Evolutionary conservation across 1,140 invertebrate species (phyloP).

Genomic region (Lasioglossum baleicum): DNA sequence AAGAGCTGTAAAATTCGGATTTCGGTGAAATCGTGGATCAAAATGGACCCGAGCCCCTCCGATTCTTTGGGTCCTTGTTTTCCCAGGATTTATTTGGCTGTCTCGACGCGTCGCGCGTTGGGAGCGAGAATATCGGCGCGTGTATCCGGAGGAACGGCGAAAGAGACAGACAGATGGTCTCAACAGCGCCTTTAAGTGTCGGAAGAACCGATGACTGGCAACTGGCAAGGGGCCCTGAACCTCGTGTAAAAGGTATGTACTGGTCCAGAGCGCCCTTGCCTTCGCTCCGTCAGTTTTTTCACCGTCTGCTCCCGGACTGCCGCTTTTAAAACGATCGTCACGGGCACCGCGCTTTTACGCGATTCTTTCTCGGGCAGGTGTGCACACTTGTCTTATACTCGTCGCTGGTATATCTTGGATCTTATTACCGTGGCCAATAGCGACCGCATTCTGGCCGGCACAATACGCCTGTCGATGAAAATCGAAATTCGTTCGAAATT

Average conservation of each 20-base stretch:
- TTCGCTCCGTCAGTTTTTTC: conserved; percentile 71
- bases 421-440: background rate
- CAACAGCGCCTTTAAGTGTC: conserved; percentile 66
- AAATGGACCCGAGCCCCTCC: too few species aligned
- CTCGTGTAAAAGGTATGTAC: conserved; percentile 67
- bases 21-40: too few species aligned
- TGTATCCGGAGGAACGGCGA: background rate
- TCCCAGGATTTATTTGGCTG: too few species aligned
- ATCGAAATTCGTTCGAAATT: too few species aligned
- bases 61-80: too few species aligned
- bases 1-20: too few species aligned
- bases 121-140: too few species aligned
- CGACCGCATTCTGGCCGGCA: background rate
- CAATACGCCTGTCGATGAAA: too few species aligned
- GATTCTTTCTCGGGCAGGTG: conserved; percentile 62
- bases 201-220: conserved; percentile 64
- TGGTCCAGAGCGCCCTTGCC: conserved; percentile 65
- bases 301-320: conserved; percentile 67
- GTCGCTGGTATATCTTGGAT: background rate
- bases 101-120: too few species aligned
- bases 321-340: conserved; percentile 69
- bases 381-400: conserved; percentile 39
- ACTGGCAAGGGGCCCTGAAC: conserved; percentile 63
- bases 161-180: conserved; percentile 19
- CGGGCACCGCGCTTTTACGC: conserved; percentile 65